Evolutionary conservation across 2,888 invertebrate species (phyloP).

Genomic region (Nomada ferruginata): DNA sequence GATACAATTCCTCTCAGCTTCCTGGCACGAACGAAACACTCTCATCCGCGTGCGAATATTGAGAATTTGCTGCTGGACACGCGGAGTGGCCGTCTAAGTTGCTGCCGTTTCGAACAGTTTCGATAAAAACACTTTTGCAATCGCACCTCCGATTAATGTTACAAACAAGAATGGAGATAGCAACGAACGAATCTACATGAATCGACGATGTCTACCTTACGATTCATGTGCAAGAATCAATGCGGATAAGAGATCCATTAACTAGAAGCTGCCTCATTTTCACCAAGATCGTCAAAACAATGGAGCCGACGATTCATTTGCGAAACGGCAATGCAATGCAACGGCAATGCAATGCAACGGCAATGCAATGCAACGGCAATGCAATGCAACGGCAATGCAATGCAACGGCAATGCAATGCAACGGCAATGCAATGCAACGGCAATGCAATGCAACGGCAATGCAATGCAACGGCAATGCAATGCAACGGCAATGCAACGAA

Average conservation of each 20-base stretch:
- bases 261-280: neutral
- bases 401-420: too few species aligned
- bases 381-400: too few species aligned
- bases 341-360: too few species aligned
- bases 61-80: conserved; percentile 8
- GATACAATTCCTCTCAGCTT: conserved; percentile 36
- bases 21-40: too few species aligned
- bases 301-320: conserved; percentile 6
- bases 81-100: neutral
- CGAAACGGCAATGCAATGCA: conserved; percentile 9
- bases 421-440: too few species aligned
- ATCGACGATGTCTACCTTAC: too few species aligned
- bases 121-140: neutral
- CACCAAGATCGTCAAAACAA: neutral
- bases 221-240: neutral
- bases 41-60: conserved; percentile 12
- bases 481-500: conserved; percentile 9
- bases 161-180: too few species aligned
- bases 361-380: too few species aligned
- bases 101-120: conserved; percentile 3
- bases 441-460: too few species aligned
- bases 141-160: too few species aligned
- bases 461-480: too few species aligned
- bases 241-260: neutral
- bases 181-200: too few species aligned